phyloP scores from a whole-genome alignment of 2,888 invertebrate species.

The Mystacides longicornis region DNA sequence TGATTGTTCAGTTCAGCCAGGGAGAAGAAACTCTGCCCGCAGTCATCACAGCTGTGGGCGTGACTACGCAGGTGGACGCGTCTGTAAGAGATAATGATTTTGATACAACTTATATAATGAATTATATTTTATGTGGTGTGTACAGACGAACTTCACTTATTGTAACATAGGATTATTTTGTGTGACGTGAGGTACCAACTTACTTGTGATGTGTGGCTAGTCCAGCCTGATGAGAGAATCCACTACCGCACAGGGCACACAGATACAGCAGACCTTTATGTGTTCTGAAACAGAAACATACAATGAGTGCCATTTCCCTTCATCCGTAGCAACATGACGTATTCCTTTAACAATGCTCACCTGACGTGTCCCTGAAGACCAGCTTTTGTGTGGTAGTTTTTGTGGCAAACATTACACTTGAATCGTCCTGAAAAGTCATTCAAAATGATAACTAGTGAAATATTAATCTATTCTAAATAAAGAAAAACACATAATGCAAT shows the following conservation, averaged over 20 bases:
- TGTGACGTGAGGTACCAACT: not conserved
- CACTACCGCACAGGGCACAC: conserved; percentile 37
- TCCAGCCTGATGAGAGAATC: conserved; percentile 23
- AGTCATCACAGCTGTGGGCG: conserved; percentile 15
- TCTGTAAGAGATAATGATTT: conserved; percentile 10
- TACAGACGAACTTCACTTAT: too few species aligned
- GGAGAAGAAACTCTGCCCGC: conserved; percentile 23
- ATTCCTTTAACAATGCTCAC: conserved; percentile 7
- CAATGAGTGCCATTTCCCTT: not conserved
- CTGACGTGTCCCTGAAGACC: conserved; percentile 28
- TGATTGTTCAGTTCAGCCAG: conserved; percentile 19
- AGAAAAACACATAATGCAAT: not conserved
- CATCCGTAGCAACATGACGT: not conserved
- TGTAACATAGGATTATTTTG: not conserved
- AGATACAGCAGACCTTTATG: conserved; percentile 39
- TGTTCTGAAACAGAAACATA: conserved; percentile 28
- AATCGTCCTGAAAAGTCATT: conserved; percentile 22
- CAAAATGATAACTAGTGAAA: too few species aligned
- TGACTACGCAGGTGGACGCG: conserved; percentile 22
- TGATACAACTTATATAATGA: not conserved
- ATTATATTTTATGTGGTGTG: too few species aligned
- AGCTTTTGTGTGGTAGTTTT: conserved; percentile 24
- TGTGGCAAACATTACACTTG: conserved; percentile 26
- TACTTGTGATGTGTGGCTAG: conserved; percentile 24
- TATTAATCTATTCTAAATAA: too few species aligned